These are phyloP conservation scores for Radopholus similis DNA, from an alignment of 1,140 invertebrate genomes.

Conservation along the genomic window DNA sequence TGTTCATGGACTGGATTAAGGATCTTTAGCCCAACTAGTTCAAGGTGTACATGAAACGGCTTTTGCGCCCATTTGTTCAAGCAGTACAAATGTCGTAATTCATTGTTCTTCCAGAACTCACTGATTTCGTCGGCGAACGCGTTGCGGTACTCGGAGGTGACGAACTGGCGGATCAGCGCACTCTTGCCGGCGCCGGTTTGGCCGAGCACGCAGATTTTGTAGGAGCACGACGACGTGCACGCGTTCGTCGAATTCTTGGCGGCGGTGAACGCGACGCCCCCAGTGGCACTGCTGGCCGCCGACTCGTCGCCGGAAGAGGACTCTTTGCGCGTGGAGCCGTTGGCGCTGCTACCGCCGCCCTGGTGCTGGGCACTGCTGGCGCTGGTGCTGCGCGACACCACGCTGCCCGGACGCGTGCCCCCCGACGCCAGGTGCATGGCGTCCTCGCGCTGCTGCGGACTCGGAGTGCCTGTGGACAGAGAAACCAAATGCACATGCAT, in stretches of 20 bases:
- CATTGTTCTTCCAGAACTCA: too few species aligned
- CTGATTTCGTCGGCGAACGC: conserved; percentile 46
- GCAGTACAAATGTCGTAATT: too few species aligned
- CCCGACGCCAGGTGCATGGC: not conserved
- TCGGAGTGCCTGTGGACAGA: not conserved
- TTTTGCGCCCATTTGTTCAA: too few species aligned
- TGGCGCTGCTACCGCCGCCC: not conserved
- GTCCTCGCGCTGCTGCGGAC: not conserved
- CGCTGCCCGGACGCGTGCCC: not conserved
- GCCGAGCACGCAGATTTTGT: conserved; percentile 45
- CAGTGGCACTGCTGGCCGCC: not conserved
- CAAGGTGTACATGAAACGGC: too few species aligned
- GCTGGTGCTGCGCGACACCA: not conserved
- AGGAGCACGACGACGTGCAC: conserved; percentile 3
- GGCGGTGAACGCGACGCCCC: conserved; percentile 1
- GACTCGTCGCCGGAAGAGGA: conserved; percentile 5
- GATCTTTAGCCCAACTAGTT: too few species aligned
- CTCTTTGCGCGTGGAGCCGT: not conserved
- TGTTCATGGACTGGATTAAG: too few species aligned
- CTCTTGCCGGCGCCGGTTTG: conserved; percentile 37
- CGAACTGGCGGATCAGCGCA: conserved; percentile 42
- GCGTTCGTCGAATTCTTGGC: not conserved
- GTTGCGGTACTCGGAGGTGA: conserved; percentile 47
- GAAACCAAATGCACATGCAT: not conserved
- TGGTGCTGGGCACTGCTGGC: not conserved